phyloP scores from a whole-genome alignment of 2,113 vertebrate genomes.

The Melanerpes formicivorus region DNA sequence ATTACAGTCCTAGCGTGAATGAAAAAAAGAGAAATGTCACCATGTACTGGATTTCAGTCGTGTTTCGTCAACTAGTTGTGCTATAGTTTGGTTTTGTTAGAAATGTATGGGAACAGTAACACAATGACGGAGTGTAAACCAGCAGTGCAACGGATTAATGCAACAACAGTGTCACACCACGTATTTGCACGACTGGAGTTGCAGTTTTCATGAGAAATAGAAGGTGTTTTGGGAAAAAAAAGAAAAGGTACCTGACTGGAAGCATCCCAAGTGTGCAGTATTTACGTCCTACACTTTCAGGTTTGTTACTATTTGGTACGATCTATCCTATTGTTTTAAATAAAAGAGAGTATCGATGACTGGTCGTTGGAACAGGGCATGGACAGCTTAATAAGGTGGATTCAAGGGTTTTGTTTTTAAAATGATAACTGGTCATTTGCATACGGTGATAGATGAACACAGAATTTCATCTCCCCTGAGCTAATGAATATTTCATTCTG shows the following conservation, averaged over 20 bases:
- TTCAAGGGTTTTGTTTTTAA: neutral
- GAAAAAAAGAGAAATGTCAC: neutral
- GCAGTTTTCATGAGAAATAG: neutral
- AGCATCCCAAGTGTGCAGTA: neutral
- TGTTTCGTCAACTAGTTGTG: slow-evolving; percentile 25
- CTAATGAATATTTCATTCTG: slow-evolving; percentile 72
- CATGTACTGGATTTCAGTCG: neutral
- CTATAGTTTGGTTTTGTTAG: slow-evolving; percentile 19
- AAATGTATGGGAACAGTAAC: neutral
- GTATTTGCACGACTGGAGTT: neutral
- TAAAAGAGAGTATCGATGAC: neutral
- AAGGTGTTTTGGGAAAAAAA: neutral
- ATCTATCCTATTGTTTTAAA: slow-evolving; percentile 56
- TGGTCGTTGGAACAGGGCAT: neutral
- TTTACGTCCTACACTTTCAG: neutral
- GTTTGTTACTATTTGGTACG: slow-evolving; percentile 10
- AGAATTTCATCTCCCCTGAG: slow-evolving; percentile 41
- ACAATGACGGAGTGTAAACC: slow-evolving; percentile 25
- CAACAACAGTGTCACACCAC: neutral
- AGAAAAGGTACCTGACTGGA: neutral
- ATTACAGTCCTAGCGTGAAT: neutral
- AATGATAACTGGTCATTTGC: neutral
- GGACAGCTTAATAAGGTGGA: neutral
- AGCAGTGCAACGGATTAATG: slow-evolving; percentile 13
- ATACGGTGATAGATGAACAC: neutral